Conservation (phyloP, 2,113 vertebrate species). For the Tylochromis polylepis region DNA sequence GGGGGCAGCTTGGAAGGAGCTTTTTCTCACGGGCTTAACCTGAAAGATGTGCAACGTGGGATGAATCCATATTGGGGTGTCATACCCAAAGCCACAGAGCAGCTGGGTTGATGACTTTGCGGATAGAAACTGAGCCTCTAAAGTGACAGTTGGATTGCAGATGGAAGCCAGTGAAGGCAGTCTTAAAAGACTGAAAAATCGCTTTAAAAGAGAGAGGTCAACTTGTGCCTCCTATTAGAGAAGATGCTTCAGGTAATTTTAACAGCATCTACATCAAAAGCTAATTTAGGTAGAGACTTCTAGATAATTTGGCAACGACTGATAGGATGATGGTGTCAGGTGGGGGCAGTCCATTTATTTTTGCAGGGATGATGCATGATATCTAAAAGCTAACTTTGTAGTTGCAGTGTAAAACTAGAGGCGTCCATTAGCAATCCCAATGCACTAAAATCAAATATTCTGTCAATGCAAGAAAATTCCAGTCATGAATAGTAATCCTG, state of each 20-base stretch:
- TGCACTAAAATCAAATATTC: not conserved
- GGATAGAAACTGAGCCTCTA: not conserved
- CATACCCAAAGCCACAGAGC: not conserved
- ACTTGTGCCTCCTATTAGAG: not conserved
- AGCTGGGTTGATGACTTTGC: not conserved
- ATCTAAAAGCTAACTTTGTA: not conserved
- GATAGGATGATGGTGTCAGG: not conserved
- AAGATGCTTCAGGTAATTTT: not conserved
- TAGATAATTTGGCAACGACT: not conserved
- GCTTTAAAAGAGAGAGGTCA: not conserved
- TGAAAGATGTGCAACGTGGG: not conserved
- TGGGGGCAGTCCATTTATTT: not conserved
- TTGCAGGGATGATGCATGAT: not conserved
- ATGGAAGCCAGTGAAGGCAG: not conserved
- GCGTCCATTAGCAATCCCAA: not conserved
- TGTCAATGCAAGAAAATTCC: not conserved
- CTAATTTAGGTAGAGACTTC: not conserved
- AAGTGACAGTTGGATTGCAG: not conserved
- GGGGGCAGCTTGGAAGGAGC: not conserved
- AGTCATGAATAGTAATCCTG: not conserved
- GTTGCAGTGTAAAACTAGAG: not conserved
- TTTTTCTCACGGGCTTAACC: not conserved
- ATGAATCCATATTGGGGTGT: not conserved
- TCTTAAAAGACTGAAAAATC: not conserved
- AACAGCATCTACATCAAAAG: not conserved